Conservation (phyloP, 1,140 invertebrate species). For the Belonocnema kinseyi region DNA sequence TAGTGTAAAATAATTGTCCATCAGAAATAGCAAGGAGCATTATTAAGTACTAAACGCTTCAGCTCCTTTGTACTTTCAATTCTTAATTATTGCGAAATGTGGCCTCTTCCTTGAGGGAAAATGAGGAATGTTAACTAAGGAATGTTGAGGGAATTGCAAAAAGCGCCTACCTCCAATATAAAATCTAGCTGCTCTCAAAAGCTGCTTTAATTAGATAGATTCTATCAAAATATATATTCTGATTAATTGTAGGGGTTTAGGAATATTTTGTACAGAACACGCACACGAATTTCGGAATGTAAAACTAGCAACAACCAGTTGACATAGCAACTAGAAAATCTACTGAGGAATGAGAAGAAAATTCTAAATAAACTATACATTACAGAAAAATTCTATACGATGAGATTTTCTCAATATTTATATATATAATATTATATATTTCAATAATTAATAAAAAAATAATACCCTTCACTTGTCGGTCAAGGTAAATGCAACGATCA, state of each 20-base stretch:
- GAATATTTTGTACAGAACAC: neutral
- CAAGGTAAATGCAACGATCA: conserved; percentile 17
- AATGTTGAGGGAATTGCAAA: neutral
- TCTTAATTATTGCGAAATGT: neutral
- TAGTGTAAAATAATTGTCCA: neutral
- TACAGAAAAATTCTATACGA: conserved; percentile 29
- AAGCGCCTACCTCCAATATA: conserved; percentile 4
- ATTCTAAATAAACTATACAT: conserved; percentile 28
- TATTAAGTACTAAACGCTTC: conserved; percentile 1
- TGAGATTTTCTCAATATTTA: neutral
- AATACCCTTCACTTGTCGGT: neutral
- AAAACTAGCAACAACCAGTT: conserved; percentile 24
- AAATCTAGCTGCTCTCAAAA: neutral
- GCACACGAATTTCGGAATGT: conserved; percentile 12
- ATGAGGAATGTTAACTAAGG: neutral
- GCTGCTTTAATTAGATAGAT: neutral
- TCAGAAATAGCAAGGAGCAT: conserved; percentile 16
- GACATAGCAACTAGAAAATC: conserved; percentile 11
- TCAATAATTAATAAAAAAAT: conserved; percentile 24
- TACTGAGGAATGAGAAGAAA: conserved; percentile 1
- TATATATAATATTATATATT: neutral
- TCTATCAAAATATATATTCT: neutral
- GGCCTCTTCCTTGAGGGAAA: neutral
- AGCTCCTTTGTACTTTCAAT: neutral
- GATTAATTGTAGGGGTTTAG: neutral